These are phyloP conservation scores for Caprella mutica DNA, from an alignment of 2,888 invertebrate species.

Conservation along the genomic window DNA sequence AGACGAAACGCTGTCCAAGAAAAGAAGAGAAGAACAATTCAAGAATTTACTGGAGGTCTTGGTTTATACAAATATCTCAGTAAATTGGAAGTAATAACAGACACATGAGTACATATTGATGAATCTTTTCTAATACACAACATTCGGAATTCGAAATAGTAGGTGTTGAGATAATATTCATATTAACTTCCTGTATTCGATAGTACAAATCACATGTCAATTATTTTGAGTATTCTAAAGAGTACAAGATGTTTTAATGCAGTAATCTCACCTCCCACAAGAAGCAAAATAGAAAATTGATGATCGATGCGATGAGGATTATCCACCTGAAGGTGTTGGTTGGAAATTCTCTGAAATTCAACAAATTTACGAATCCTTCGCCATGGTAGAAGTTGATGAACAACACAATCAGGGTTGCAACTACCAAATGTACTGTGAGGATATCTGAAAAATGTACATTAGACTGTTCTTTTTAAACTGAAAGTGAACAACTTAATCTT, in stretches of 20 bases:
- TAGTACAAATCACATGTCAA: neutral
- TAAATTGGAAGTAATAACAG: too few species aligned
- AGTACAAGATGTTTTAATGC: neutral
- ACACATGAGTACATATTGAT: too few species aligned
- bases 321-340: slow-evolving; percentile 11
- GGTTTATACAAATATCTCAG: too few species aligned
- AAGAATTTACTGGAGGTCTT: too few species aligned
- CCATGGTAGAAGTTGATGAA: slow-evolving; percentile 28
- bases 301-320: slow-evolving; percentile 13
- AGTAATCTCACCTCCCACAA: slow-evolving; percentile 26
- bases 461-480: neutral
- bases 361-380: slow-evolving; percentile 9
- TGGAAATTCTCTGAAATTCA: slow-evolving; percentile 22
- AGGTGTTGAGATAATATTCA: too few species aligned
- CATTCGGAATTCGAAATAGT: too few species aligned
- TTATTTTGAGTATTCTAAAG: neutral
- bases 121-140: too few species aligned
- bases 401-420: slow-evolving; percentile 45
- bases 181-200: too few species aligned
- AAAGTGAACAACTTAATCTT: neutral
- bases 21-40: too few species aligned
- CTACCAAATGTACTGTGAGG: slow-evolving; percentile 50
- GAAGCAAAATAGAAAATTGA: slow-evolving; percentile 14
- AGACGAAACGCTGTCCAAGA: neutral
- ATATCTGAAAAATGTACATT: slow-evolving; percentile 38